Conservation (phyloP, 2,888 invertebrate genomes). For the Heliothis peltigera region DNA sequence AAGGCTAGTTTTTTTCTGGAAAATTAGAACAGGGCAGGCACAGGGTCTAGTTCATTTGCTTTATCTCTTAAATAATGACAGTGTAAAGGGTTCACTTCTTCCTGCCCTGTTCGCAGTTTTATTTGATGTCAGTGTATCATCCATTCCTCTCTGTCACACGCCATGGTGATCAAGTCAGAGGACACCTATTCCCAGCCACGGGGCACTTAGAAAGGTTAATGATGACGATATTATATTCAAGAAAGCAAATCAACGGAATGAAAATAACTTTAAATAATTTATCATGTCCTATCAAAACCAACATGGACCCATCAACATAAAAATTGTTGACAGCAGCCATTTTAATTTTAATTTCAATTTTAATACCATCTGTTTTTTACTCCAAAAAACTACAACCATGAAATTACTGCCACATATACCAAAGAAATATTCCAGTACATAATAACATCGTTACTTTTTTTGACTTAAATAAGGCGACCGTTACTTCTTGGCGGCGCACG, state of each 20-base stretch:
- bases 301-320: not conserved
- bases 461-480: conserved; percentile 60
- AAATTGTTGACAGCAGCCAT: conserved; percentile 1
- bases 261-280: not conserved
- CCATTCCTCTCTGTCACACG: too few species aligned
- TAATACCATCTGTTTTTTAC: not conserved
- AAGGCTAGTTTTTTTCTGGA: too few species aligned
- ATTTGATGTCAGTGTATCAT: too few species aligned
- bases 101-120: too few species aligned
- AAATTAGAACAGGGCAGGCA: too few species aligned
- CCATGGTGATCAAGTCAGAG: too few species aligned
- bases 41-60: too few species aligned
- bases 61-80: too few species aligned
- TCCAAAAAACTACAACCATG: conserved; percentile 12
- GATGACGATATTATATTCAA: too few species aligned
- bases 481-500: conserved; percentile 64
- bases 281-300: not conserved
- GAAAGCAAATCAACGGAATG: conserved; percentile 11
- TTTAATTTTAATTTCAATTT: conserved; percentile 4
- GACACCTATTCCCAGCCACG: too few species aligned
- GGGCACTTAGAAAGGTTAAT: too few species aligned
- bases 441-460: conserved; percentile 49
- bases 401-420: conserved; percentile 25
- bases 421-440: conserved; percentile 32
- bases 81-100: too few species aligned